Conservation (phyloP, 1,140 invertebrate species). For the Drosophila novamexicana region DNA sequence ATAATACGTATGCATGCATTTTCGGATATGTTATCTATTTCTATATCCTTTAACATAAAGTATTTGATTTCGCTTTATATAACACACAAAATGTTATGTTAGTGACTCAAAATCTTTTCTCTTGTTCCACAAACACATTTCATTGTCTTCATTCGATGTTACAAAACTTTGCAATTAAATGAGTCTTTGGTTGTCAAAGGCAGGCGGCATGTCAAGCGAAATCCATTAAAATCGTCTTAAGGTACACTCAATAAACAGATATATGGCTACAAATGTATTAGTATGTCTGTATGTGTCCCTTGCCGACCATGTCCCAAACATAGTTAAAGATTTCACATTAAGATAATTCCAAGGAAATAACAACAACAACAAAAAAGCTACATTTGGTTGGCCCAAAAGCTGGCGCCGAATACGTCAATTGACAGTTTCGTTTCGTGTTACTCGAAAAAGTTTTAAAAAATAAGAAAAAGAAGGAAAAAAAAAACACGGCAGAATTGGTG, state of each 20-base stretch:
- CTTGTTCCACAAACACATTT: constrained; percentile 39
- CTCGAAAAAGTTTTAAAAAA: constrained; percentile 45
- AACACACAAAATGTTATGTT: neutral
- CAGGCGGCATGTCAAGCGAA: constrained; percentile 68
- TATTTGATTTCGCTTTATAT: neutral
- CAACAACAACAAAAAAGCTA: constrained; percentile 54
- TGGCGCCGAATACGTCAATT: constrained; percentile 72
- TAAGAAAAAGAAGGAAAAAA: constrained; percentile 16
- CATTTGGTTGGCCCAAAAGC: constrained; percentile 39
- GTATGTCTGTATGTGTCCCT: constrained; percentile 42
- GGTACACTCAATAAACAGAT: constrained; percentile 27
- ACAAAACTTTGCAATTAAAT: constrained; percentile 79
- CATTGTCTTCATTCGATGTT: constrained; percentile 39
- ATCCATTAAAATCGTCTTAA: constrained; percentile 78
- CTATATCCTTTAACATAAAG: no score
- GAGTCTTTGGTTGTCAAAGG: constrained; percentile 49
- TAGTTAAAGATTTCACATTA: constrained; percentile 81
- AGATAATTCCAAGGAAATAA: constrained; percentile 81
- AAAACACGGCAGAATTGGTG: constrained; percentile 15
- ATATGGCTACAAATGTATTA: constrained; percentile 8
- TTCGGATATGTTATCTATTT: no score
- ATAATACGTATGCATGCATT: no score
- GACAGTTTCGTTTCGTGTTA: constrained; percentile 78
- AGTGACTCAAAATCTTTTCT: constrained; percentile 10
- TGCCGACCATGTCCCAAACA: constrained; percentile 75